These are phyloP conservation scores for Phalloptychus januarius DNA, from an alignment of 2,797 vertebrate species.

Conservation along the genomic window DNA sequence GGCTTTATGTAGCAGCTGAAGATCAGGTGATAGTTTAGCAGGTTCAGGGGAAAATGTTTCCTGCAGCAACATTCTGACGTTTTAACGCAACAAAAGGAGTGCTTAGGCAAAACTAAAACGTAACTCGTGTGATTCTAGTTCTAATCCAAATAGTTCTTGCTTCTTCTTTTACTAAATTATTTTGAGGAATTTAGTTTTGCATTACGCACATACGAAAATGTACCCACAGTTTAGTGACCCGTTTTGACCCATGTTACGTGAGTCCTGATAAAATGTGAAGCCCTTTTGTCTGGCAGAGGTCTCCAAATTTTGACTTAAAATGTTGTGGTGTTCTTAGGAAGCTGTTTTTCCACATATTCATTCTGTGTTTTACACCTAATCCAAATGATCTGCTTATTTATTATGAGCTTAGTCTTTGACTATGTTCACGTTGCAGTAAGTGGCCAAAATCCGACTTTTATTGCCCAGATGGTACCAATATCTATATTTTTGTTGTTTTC, in stretches of 20 bases:
- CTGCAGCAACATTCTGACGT: neutral
- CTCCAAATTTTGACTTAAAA: neutral
- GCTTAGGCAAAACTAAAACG: neutral
- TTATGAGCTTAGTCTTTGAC: neutral
- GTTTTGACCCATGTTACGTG: neutral
- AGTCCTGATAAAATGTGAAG: neutral
- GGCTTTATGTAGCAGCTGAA: neutral
- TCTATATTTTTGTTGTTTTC: neutral
- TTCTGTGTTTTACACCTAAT: neutral
- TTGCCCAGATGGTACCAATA: neutral
- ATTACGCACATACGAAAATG: neutral
- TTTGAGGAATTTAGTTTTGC: neutral
- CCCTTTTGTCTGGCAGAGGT: neutral
- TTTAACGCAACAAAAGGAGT: neutral
- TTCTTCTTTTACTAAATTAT: neutral
- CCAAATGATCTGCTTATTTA: neutral
- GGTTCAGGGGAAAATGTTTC: neutral
- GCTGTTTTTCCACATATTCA: neutral
- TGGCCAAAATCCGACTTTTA: neutral
- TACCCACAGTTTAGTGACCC: neutral
- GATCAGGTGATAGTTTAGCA: constrained; percentile 3
- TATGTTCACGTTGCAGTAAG: neutral
- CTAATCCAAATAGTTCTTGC: neutral
- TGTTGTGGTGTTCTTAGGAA: neutral
- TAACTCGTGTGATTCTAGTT: neutral